Evolutionary conservation across 2,888 invertebrate species (phyloP).

Genomic region (Apantesis nais): DNA sequence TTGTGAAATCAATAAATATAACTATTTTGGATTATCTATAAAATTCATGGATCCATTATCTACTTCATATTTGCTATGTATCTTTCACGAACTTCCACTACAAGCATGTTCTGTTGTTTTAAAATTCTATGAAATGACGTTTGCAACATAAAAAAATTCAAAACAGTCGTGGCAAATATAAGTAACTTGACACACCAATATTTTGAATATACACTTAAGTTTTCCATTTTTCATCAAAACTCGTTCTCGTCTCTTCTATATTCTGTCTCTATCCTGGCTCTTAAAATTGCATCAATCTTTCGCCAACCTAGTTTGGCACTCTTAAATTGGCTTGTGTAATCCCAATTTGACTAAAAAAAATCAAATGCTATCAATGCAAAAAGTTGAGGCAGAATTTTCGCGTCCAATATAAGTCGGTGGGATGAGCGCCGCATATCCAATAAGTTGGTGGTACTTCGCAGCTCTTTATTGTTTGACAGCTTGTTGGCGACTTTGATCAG

Average conservation of each 20-base stretch:
- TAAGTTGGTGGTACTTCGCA: slow-evolving; percentile 52
- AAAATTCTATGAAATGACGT: no score
- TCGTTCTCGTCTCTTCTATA: background rate
- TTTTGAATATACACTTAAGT: background rate
- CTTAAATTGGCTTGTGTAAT: slow-evolving; percentile 22
- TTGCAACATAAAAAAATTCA: background rate
- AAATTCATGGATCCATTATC: no score
- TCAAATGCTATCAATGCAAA: slow-evolving; percentile 57
- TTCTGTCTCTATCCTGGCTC: background rate
- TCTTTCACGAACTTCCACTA: background rate
- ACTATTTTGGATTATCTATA: no score
- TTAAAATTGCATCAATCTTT: slow-evolving; percentile 17
- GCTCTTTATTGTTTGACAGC: slow-evolving; percentile 72
- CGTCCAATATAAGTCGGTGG: slow-evolving; percentile 61
- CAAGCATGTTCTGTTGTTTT: background rate
- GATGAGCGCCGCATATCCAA: slow-evolving; percentile 68
- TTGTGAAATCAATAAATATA: no score
- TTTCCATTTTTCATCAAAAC: slow-evolving; percentile 4
- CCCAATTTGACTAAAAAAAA: slow-evolving; percentile 38
- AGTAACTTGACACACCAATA: background rate
- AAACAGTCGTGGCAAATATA: background rate
- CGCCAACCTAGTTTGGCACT: slow-evolving; percentile 1
- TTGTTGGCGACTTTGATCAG: slow-evolving; percentile 70
- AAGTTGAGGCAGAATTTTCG: slow-evolving; percentile 58
- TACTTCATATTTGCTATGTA: no score